Evolutionary conservation across 2,797 vertebrate species (phyloP).

Genomic region (Ibycter americanus): DNA sequence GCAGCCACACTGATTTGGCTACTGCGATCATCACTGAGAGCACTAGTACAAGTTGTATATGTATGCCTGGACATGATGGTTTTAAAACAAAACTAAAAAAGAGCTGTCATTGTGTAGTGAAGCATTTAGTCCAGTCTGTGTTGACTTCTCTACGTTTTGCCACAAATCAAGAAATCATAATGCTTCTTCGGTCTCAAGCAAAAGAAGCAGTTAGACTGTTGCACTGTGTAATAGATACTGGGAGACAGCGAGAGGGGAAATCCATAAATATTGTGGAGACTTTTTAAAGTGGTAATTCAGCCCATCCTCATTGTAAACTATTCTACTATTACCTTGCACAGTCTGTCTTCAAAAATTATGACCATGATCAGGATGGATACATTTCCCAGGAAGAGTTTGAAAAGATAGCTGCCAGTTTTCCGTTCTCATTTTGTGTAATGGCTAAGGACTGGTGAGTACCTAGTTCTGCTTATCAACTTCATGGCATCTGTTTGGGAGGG

Average conservation of each 20-base stretch:
- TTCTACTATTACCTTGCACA: slow-evolving; percentile 64
- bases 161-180: neutral
- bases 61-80: neutral
- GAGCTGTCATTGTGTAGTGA: neutral
- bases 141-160: neutral
- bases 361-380: slow-evolving; percentile 93
- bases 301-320: neutral
- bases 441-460: slow-evolving; percentile 93
- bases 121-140: neutral
- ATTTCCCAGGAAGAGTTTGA: slow-evolving; percentile 96
- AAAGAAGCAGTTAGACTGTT: neutral
- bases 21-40: neutral
- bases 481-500: neutral
- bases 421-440: slow-evolving; percentile 94
- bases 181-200: neutral
- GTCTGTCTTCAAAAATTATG: slow-evolving; percentile 98
- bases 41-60: neutral
- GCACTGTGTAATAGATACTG: neutral
- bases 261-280: neutral
- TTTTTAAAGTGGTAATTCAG: neutral
- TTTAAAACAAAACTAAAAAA: neutral
- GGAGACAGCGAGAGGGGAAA: neutral
- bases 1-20: neutral
- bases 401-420: slow-evolving; percentile 93
- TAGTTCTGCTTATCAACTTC: neutral